Conservation (phyloP, 2,888 invertebrate species). For the Tachina grossa region DNA sequence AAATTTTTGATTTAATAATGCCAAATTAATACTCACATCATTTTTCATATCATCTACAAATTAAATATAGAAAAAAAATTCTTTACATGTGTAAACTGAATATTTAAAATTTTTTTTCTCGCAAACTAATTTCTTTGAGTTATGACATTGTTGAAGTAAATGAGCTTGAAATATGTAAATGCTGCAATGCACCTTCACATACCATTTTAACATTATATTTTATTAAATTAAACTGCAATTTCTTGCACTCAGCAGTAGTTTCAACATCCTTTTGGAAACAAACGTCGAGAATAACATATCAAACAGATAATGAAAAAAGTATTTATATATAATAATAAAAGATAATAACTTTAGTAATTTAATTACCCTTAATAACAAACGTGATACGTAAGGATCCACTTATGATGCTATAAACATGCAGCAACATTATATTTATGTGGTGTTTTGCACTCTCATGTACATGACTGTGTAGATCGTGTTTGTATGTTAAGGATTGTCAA, state of each 20-base stretch:
- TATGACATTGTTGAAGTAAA: too few relatives aligned
- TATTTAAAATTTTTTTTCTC: too few relatives aligned
- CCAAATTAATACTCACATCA: too few relatives aligned
- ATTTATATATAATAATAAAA: neutral
- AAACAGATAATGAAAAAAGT: neutral
- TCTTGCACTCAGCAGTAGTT: neutral
- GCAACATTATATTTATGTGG: too few relatives aligned
- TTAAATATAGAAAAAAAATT: too few relatives aligned
- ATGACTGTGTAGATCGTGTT: too few relatives aligned
- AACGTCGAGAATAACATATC: neutral
- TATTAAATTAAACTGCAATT: constrained; percentile 21
- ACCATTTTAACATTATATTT: neutral
- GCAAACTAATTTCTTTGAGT: too few relatives aligned
- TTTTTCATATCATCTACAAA: too few relatives aligned
- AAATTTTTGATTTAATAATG: too few relatives aligned
- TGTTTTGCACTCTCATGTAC: too few relatives aligned
- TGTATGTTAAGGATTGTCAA: too few relatives aligned
- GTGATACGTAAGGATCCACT: neutral
- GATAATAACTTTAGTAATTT: constrained; percentile 41
- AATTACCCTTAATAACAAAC: constrained; percentile 28
- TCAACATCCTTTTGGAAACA: neutral
- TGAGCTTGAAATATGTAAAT: neutral
- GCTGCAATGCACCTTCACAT: constrained; percentile 4
- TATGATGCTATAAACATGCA: neutral
- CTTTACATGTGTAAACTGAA: too few relatives aligned